Base-by-base conservation (phyloP, 2,113 vertebrate genomes). In the Polypterus senegalus region DNA sequence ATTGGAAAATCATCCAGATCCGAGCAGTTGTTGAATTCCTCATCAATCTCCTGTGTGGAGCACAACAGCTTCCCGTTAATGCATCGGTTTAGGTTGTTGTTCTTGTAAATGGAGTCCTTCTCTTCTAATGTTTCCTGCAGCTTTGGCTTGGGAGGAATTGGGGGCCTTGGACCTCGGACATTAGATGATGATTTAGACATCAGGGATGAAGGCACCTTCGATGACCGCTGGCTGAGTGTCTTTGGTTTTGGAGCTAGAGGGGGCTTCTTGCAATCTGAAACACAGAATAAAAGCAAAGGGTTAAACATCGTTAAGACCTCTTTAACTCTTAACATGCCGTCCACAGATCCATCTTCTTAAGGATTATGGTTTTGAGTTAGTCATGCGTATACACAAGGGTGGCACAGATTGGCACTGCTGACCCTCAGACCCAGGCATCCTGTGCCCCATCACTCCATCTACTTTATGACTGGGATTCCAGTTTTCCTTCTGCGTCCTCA, bases 111-210 rank as follows among this genome's bases (percentile, higher is more conserved):
- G 47, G 67, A 73, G 66, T 76, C 76, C 62, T 83, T 83, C 58
- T 71, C 80, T 54, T 91, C 88, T 0, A 69, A 57, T 54, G 85
- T 75, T 67, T 73, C 55, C 4, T 79, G 74, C 61, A 89, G 71
- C 69, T 80, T 90, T 61, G 93, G 93, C 72, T 97, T 98, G 1
- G 92, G 93, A 64, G 92, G 88, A 1, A 94, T 87, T 54, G 82
- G 91, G 62, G 92, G 92, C 72, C 94, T 97, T 1, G 88, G 88
- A 54, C 90, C 88, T 76, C 89, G 86, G 47, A 82, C 74, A 80
- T 80, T 73, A 66, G 77, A 80, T 73, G 80, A 84, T 47, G 86
- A 76, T 64, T 76, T 85, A 73, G 89, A 81, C 78, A 86, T 86
- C 74, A 89, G 81, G 27, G 83, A 92, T 46, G 91, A 82, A 66